A percentile compares a stretch with the other conserved stretches of the same genome.
phyloP scores from a whole-genome alignment of 2,888 invertebrate species.

The Escarpia spicata region DNA sequence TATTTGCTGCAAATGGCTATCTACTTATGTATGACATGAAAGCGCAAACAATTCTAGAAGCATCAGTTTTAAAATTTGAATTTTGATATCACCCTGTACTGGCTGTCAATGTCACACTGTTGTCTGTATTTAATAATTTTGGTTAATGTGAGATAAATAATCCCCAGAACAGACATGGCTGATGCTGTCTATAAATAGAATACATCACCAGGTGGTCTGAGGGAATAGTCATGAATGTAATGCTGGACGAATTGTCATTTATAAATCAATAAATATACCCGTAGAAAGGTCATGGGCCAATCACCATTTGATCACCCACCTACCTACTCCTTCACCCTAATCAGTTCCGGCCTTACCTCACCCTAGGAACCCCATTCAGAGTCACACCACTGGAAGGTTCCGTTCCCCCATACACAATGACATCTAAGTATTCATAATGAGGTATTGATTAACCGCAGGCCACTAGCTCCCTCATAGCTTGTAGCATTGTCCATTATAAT shows the following conservation, averaged over 20 bases:
- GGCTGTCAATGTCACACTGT: not conserved
- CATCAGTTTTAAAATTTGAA: not conserved
- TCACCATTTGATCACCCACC: not conserved
- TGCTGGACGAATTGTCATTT: not conserved
- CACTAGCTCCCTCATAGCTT: not conserved
- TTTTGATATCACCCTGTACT: not conserved
- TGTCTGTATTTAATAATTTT: not conserved
- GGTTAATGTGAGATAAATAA: not conserved
- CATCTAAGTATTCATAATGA: not conserved
- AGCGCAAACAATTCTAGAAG: not conserved
- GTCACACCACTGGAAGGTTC: not conserved
- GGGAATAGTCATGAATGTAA: not conserved
- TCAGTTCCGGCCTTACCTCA: not conserved
- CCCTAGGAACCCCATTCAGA: not conserved
- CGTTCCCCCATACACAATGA: not conserved
- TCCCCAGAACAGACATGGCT: not conserved
- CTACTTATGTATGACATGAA: not conserved
- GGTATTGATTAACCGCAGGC: constrained; percentile 10
- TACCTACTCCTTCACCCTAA: not conserved
- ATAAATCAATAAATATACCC: not conserved
- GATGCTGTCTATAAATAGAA: not conserved
- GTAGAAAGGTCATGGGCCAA: not conserved
- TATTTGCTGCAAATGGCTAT: not conserved
- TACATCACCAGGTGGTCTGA: not conserved
- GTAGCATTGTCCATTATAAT: not conserved